Percentiles rank a stretch among this genome's conserved stretches.
Evolutionary conservation across 2,113 vertebrate genomes (phyloP).

Genomic region (Nothobranchius kuhntae): DNA sequence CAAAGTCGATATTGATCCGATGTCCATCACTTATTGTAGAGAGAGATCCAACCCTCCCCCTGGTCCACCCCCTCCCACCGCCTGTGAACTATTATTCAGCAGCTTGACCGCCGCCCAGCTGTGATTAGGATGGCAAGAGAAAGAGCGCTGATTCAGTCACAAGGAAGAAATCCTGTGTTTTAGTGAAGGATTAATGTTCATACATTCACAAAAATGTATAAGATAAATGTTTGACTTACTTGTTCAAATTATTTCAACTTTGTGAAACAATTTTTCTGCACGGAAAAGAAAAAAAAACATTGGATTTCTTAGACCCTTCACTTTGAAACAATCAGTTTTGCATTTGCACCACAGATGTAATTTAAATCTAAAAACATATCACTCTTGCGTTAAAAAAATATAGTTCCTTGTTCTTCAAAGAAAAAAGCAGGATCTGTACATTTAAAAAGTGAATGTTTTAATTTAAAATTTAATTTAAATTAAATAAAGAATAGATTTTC

Average conservation of each 20-base stretch:
- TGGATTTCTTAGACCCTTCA: neutral
- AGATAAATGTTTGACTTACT: too few species aligned
- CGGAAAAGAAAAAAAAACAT: neutral
- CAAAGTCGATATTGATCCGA: slow-evolving; percentile 78
- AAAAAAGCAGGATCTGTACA: neutral
- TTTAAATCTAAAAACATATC: too few species aligned
- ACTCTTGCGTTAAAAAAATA: neutral
- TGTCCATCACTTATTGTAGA: slow-evolving; percentile 67
- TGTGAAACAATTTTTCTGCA: too few species aligned
- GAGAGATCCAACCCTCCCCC: slow-evolving; percentile 43
- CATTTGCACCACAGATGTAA: too few species aligned
- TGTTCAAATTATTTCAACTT: too few species aligned
- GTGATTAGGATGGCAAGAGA: slow-evolving; percentile 40
- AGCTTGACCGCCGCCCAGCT: slow-evolving; percentile 58
- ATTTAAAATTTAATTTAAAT: too few species aligned
- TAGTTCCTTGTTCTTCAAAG: too few species aligned
- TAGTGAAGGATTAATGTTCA: neutral
- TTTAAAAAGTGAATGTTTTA: neutral
- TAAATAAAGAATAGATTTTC: neutral
- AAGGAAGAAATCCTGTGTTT: neutral
- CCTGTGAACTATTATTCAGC: slow-evolving; percentile 58
- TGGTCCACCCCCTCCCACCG: slow-evolving; percentile 30
- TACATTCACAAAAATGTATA: neutral
- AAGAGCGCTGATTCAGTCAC: neutral
- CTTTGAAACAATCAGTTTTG: neutral